Base-by-base conservation (phyloP, 2,797 vertebrate species). In the Naso thynnoides region DNA sequence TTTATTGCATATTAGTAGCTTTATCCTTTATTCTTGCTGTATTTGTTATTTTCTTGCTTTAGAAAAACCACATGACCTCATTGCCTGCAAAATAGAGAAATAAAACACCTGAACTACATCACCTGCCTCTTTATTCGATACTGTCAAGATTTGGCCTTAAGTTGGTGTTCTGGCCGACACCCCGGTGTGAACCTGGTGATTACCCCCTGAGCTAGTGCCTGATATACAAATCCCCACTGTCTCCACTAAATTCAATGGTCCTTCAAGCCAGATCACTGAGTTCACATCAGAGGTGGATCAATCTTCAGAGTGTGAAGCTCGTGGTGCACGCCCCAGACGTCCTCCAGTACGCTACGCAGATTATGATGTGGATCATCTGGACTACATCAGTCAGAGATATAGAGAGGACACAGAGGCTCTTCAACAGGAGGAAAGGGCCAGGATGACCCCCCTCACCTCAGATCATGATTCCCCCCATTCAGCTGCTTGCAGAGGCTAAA, bases 251-350 rank as follows among this genome's bases (percentile, higher is more conserved):
- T 47, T 48, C 24, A 13, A 48, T 48, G 47, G 47, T 48, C 47
- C 47, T 48, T 48, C 47, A 23, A 24, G 47, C 21, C n/a, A 13
- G 47, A 48, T 48, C 47, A 24, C 47, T 0, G 19, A 11, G 15
- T 36, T 55, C 15, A 36, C n/a, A 6, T 55, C 31, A 8, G n/a
- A 21, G 8, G 36, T 55, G n/a, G 29, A 36, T 21, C 29, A 5
- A 7, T 0, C 8, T 14, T 1, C 31, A 36, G 53, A 55, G 10
- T 41, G 57, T 19, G 42, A 57, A 8, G 53, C 29, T 23, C 13
- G 16, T 45, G 41, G 65, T 56, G 41, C 65, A 68, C 31, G 53
- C 42, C 53, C 39, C n/a, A 68, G 21, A 68, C 16, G 29, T 19
- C 65, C 41, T 4, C 65, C 65, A 6, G 53, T 23, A 0, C 41